phyloP scores from a whole-genome alignment of 2,113 vertebrate species.

The Corapipo altera region DNA sequence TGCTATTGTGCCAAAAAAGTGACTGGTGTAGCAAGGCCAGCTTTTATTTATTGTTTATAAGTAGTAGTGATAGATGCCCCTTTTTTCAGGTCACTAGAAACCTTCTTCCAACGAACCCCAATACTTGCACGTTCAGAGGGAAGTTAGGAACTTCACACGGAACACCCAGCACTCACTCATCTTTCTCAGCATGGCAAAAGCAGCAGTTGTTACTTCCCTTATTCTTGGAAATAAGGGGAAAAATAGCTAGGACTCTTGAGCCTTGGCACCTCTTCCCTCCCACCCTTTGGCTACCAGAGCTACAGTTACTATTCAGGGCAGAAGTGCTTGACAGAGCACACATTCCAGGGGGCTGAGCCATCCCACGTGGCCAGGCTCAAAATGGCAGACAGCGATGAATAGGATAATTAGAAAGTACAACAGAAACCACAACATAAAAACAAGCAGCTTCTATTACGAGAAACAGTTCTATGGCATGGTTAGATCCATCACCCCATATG shows the following conservation, averaged over 20 bases:
- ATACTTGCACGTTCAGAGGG: not conserved
- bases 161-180: not conserved
- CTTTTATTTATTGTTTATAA: not conserved
- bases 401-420: slow-evolving; percentile 42
- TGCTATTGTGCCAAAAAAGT: not conserved
- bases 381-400: slow-evolving; percentile 52
- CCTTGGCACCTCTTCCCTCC: slow-evolving; percentile 5
- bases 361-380: slow-evolving; percentile 24
- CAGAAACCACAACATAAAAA: slow-evolving; percentile 33
- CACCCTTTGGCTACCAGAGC: not conserved
- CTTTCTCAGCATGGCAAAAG: not conserved
- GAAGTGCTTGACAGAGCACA: not conserved
- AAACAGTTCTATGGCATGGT: not conserved
- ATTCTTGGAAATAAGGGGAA: slow-evolving; percentile 5
- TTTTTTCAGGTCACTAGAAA: not conserved
- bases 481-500: slow-evolving; percentile 35
- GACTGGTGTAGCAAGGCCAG: not conserved
- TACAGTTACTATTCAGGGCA: not conserved
- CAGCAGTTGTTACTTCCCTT: not conserved
- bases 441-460: slow-evolving; percentile 35
- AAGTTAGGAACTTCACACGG: not conserved
- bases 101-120: not conserved
- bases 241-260: not conserved
- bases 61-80: not conserved
- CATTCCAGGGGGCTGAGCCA: slow-evolving; percentile 26